Base-by-base conservation (phyloP, 1,140 invertebrate species). In the Scaptomyza pallida region DNA sequence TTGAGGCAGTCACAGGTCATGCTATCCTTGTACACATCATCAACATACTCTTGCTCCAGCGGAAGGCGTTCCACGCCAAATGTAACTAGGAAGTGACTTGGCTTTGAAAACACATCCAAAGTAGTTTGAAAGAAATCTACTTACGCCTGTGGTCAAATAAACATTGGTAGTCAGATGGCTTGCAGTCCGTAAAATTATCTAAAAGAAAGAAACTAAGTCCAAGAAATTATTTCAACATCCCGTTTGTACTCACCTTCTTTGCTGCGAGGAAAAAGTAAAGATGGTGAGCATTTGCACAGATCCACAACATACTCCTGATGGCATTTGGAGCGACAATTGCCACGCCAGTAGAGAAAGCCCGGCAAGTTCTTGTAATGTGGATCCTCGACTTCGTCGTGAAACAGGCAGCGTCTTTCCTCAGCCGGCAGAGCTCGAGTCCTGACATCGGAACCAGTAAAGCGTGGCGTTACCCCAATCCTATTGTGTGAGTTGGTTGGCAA, bases 141-240 rank as follows among this genome's bases (percentile, higher is more conserved):
- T 78, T 41, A 90, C 89, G 1, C 62, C 74, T 54, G 5, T 90
- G 33, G 8, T 90, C 69, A 23, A 83, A 90, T 0, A 90, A 60
- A 16, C 89, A 90, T 21, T 80, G 82, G n/a, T 74, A 90, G 16
- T 90, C 75, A n/a, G 85, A 74, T 3, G 89, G 60, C 6, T 72
- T 90, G 56, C 89, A 90, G 1, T 56, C 19, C 1, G 89, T 78
- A 33, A 78, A 80, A 19, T 90, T 90, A 57, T 90, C 89, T 90
- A n/a, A n/a, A n/a, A n/a, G n/a, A n/a, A n/a, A n/a, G n/a, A n/a
- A n/a, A n/a, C n/a, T n/a, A n/a, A n/a, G n/a, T n/a, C n/a, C n/a
- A n/a, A n/a, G 23, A 15, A 45, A 0, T 43, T 8, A 6, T 6
- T 10, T 6, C 9, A 4, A 12, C 5, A 4, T 8, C 9, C 26